These are phyloP conservation scores for Campylomormyrus tamandua DNA, from an alignment of 2,113 vertebrate genomes.

Conservation along the genomic window DNA sequence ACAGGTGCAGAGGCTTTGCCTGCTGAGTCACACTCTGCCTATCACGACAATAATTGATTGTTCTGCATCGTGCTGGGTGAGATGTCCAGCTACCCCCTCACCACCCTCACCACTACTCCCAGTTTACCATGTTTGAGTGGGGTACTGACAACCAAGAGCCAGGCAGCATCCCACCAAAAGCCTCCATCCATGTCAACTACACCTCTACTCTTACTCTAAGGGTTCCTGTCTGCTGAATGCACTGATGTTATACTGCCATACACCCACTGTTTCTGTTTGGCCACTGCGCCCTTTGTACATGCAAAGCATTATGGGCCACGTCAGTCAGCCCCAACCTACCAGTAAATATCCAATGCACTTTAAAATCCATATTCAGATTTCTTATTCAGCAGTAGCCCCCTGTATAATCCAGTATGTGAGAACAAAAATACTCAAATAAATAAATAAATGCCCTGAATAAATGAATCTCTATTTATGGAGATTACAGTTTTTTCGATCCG, in stretches of 20 bases:
- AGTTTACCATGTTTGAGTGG: not conserved
- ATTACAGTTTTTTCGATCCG: not conserved
- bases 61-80: not conserved
- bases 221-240: not conserved
- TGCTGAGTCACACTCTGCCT: not conserved
- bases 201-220: not conserved
- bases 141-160: not conserved
- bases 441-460: not conserved
- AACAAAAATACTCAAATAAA: not conserved
- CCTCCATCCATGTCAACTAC: not conserved
- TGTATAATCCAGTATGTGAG: conserved; percentile 3
- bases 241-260: not conserved
- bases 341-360: not conserved
- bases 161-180: not conserved
- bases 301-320: not conserved
- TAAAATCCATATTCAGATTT: not conserved
- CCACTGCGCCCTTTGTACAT: not conserved
- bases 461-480: not conserved
- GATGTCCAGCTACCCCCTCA: not conserved
- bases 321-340: not conserved
- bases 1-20: not conserved
- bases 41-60: not conserved
- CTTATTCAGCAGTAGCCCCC: not conserved
- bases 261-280: not conserved
- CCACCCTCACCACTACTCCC: not conserved